Percentiles rank a stretch among this genome's conserved stretches.
Conservation (phyloP, 2,113 vertebrate species). For the Acrocephalus arundinaceus region DNA sequence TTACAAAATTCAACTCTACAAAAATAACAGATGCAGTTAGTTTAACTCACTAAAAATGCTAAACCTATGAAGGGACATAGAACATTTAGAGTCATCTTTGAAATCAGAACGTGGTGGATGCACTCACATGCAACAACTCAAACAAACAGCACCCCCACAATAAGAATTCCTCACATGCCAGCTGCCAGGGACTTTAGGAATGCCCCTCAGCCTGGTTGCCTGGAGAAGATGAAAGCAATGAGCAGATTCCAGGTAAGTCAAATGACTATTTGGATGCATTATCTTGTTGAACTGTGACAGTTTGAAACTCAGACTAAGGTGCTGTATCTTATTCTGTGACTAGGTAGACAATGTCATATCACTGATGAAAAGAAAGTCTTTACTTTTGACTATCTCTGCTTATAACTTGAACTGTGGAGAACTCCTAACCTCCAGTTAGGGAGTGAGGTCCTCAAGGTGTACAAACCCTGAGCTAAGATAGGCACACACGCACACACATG, state of each 20-base stretch:
- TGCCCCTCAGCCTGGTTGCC: not conserved
- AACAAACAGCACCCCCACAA: not conserved
- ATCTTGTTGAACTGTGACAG: not conserved
- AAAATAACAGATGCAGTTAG: not conserved
- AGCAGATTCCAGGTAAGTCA: not conserved
- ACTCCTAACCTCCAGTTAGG: not conserved
- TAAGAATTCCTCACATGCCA: not conserved
- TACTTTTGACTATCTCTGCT: not conserved
- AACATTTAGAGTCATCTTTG: not conserved
- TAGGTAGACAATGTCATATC: not conserved
- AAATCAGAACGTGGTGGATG: not conserved
- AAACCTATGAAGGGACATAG: not conserved
- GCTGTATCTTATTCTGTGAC: not conserved
- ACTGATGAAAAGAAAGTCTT: not conserved
- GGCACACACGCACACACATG: fast-evolving
- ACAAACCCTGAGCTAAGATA: not conserved
- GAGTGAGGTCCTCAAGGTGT: not conserved
- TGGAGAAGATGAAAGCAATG: not conserved
- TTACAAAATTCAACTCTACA: not conserved
- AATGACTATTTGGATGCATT: no score
- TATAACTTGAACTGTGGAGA: not conserved
- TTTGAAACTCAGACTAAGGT: not conserved
- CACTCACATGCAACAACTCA: not conserved
- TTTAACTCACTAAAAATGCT: not conserved
- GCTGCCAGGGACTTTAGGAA: not conserved